These are phyloP conservation scores for Oryctolagus cuniculus DNA, from an alignment of 2,113 vertebrate genomes.

Conservation along the genomic window mOryCun1.1 NC_091438.1:4578501-4579000, in stretches of 20 bases:
- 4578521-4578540: constrained; percentile 7
- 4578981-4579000: too few relatives aligned
- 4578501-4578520: neutral
- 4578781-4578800: constrained; percentile 20
- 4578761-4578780: neutral
- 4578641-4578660: neutral
- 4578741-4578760: neutral
- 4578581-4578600: constrained; percentile 25
- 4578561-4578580: constrained; percentile 1
- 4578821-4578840: neutral
- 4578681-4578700: neutral
- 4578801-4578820: constrained; percentile 7
- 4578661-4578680: neutral
- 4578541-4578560: neutral
- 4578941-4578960: constrained; percentile 20
- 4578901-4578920: neutral
- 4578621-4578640: constrained; percentile 2
- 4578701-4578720: neutral
- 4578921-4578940: neutral
- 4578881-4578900: neutral
- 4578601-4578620: neutral
- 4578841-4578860: constrained; percentile 17
- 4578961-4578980: too few relatives aligned
- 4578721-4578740: neutral
- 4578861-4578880: neutral